Evolutionary conservation across 1,140 invertebrate species (phyloP), one percentile per base, ranked within the genome.

Genomic region (Drosophila teissieri): DNA sequence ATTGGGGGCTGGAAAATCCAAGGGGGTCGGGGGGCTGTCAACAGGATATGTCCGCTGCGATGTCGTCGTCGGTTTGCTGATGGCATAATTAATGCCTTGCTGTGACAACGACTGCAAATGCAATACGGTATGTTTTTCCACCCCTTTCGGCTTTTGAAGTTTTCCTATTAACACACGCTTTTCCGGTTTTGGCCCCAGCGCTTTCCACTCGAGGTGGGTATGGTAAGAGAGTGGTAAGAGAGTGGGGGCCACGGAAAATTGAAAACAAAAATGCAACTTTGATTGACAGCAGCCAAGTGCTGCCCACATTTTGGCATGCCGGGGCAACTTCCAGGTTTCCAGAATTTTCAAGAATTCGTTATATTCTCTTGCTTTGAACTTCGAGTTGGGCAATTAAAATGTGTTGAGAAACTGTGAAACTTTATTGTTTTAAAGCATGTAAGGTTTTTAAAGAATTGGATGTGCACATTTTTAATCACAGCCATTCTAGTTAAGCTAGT

Each of bases 1-100:
- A 34, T 11, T n/a, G 10, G 42, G 36, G 45, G 12, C n/a, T 46
- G 56, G 54, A 39, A 64, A 60, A 54, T 67, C 40, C 40, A 46
- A 4, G 45, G 15, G 56, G 31, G 53, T 0, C 19, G 2, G 2
- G 40, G 42, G 42, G 52, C 73, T 79, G 82, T 82, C 83, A 86
- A 86, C 83, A 86, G 84, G 83, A 86, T 88, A 83, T 88, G 84
- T 86, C 80, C 55, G 22, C 46, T 74, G 44, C 52, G 61, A 61
- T 48, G 73, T 75, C 54, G 61, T 55, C 61, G 82, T 63, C 82
- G 63, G 68, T 65, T 88, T 79, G 84, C 78, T 86, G 83, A 88
- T 86, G 83, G 80, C 83, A 86, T 86, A 86, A 88, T 88, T 88
- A 86, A 86, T 86, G 83, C 82, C 57, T 75, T 65, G 78, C 81